phyloP scores from a whole-genome alignment of 2,113 vertebrate species.

The Solea solea region DNA sequence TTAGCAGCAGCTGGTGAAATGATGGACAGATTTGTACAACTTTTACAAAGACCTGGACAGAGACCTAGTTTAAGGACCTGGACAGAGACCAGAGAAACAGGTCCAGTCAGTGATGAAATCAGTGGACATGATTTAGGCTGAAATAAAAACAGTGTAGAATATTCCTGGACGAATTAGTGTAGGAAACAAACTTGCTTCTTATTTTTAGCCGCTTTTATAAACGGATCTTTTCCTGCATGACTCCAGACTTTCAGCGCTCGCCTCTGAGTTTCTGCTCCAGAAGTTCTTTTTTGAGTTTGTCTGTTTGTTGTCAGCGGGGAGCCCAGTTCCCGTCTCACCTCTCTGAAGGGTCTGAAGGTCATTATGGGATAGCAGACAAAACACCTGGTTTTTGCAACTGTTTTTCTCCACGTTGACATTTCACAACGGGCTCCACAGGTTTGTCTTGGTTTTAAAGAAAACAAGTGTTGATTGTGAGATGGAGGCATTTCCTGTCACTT shows the following conservation, averaged over 20 bases:
- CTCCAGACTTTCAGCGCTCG: constrained; percentile 42
- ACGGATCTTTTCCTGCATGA: constrained; percentile 28
- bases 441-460: constrained; percentile 46
- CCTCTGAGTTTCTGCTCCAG: constrained; percentile 16
- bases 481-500: constrained; percentile 32
- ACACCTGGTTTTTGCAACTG: constrained; percentile 62
- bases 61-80: constrained; percentile 7
- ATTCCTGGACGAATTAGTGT: constrained; percentile 29
- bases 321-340: no score
- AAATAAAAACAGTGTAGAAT: constrained; percentile 41
- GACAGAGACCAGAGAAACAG: neutral
- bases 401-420: constrained; percentile 48
- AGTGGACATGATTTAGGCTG: constrained; percentile 16
- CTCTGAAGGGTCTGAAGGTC: no score
- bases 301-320: constrained; percentile 26
- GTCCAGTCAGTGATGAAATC: constrained; percentile 26
- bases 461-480: constrained; percentile 37
- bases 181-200: constrained; percentile 29
- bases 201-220: constrained; percentile 40
- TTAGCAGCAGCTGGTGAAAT: constrained; percentile 9
- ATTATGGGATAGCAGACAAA: neutral
- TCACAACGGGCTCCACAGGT: constrained; percentile 39
- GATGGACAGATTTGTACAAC: constrained; percentile 4
- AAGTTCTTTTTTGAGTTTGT: constrained; percentile 13
- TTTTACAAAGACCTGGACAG: constrained; percentile 6